These are phyloP conservation scores for Patella vulgata DNA, from an alignment of 1,140 invertebrate genomes.

Conservation along the genomic window DNA sequence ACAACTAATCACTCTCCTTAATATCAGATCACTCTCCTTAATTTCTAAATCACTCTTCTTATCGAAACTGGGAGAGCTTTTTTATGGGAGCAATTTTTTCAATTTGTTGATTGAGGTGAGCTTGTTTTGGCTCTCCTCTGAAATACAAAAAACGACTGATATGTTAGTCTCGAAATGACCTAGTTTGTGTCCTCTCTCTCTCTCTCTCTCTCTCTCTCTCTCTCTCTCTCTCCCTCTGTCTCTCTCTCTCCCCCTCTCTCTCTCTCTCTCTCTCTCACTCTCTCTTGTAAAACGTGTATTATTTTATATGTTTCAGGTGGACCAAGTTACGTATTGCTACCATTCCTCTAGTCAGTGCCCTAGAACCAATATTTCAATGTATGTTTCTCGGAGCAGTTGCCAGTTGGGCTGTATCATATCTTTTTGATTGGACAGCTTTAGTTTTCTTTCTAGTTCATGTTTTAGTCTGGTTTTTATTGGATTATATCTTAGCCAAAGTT, in stretches of 20 bases:
- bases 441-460: constrained; percentile 93
- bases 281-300: neutral
- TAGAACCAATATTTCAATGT: constrained; percentile 96
- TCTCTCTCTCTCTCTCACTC: constrained; percentile 3
- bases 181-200: too few species aligned
- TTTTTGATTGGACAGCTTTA: constrained; percentile 88
- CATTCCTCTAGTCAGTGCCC: constrained; percentile 88
- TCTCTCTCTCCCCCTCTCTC: constrained; percentile 1
- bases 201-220: neutral
- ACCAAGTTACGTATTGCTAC: constrained; percentile 94
- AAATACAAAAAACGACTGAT: too few species aligned
- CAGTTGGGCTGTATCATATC: constrained; percentile 78
- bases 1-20: too few species aligned
- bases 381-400: constrained; percentile 84
- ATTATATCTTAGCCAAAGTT: constrained; percentile 90
- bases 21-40: too few species aligned
- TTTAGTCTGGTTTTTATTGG: constrained; percentile 93
- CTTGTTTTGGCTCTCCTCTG: too few species aligned
- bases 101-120: too few species aligned
- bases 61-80: too few species aligned
- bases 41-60: too few species aligned
- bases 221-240: constrained; percentile 2
- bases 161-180: too few species aligned
- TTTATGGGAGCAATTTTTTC: too few species aligned
- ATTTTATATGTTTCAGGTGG: constrained; percentile 82